Conservation (phyloP, 1,140 invertebrate species). For the Rhynchophorus ferrugineus region DNA sequence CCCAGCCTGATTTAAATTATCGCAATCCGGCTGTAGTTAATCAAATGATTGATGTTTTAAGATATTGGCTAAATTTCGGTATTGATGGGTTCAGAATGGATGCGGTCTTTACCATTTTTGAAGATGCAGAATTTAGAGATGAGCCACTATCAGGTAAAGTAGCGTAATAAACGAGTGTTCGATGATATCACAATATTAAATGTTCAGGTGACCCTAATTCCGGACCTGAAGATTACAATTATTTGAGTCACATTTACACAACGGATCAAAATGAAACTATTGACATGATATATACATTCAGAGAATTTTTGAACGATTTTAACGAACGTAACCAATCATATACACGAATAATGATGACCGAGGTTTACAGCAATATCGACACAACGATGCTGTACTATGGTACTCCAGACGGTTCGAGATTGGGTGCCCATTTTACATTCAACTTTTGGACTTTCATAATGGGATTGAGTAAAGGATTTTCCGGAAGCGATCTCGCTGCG, state of each 20-base stretch:
- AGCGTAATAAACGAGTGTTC: neutral
- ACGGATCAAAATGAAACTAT: constrained; percentile 51
- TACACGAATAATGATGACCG: constrained; percentile 55
- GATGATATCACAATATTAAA: no score
- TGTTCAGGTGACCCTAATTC: constrained; percentile 19
- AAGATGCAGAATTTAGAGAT: constrained; percentile 43
- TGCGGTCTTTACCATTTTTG: constrained; percentile 38
- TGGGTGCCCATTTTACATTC: constrained; percentile 57
- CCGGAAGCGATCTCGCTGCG: constrained; percentile 52
- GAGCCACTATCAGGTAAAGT: constrained; percentile 43
- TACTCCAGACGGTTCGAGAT: constrained; percentile 40
- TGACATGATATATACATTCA: constrained; percentile 56
- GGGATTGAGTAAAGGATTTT: constrained; percentile 41
- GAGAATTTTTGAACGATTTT: constrained; percentile 53
- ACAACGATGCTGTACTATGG: constrained; percentile 51
- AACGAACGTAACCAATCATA: constrained; percentile 10
- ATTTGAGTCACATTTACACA: constrained; percentile 55
- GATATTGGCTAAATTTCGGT: constrained; percentile 64
- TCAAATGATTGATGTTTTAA: constrained; percentile 59
- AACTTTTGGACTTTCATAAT: constrained; percentile 52
- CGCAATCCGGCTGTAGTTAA: constrained; percentile 53
- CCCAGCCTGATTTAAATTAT: constrained; percentile 72
- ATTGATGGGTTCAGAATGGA: constrained; percentile 65
- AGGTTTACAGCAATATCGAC: constrained; percentile 48
- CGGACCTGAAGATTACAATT: constrained; percentile 48